A percentile compares a stretch with the other conserved stretches of the same genome.
Conservation (phyloP, 2,797 vertebrate species). For the Setipinna tenuifilis region DNA sequence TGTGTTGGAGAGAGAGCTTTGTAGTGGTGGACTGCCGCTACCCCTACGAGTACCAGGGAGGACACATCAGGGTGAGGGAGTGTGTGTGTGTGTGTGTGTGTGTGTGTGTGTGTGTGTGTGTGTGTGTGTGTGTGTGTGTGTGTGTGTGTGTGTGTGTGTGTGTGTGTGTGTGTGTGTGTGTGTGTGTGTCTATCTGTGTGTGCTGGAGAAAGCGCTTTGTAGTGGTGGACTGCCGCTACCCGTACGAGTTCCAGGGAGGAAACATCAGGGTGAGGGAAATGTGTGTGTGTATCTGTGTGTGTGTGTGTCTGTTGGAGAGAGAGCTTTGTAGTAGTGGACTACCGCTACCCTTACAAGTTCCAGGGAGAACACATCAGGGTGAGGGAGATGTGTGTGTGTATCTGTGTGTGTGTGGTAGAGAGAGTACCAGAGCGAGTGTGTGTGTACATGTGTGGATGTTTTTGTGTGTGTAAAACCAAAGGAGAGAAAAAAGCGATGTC, state of each 20-base stretch:
- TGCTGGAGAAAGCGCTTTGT: constrained; percentile 9
- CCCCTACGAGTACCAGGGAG: constrained; percentile 39
- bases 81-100: constrained; percentile 28
- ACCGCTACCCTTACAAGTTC: constrained; percentile 41
- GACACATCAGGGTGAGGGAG: constrained; percentile 41
- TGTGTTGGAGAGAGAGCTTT: constrained; percentile 23
- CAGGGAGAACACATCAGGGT: constrained; percentile 36
- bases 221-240: constrained; percentile 34
- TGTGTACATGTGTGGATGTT: no score
- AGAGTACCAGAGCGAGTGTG: no score
- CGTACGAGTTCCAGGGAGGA: constrained; percentile 38
- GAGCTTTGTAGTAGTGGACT: constrained; percentile 29
- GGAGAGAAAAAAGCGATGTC: no score
- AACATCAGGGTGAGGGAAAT: constrained; percentile 35
- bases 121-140: constrained; percentile 15
- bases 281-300: constrained; percentile 14
- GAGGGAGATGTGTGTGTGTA: not conserved
- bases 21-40: constrained; percentile 36
- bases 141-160: constrained; percentile 21
- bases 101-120: constrained; percentile 7
- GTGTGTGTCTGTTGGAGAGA: not conserved
- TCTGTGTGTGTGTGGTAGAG: not conserved
- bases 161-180: not conserved
- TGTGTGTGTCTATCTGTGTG: not conserved
- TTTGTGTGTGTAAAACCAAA: no score